These are phyloP conservation scores for Drosophila ananassae DNA, from an alignment of 1,140 invertebrate genomes.

Conservation along the genomic window DNA sequence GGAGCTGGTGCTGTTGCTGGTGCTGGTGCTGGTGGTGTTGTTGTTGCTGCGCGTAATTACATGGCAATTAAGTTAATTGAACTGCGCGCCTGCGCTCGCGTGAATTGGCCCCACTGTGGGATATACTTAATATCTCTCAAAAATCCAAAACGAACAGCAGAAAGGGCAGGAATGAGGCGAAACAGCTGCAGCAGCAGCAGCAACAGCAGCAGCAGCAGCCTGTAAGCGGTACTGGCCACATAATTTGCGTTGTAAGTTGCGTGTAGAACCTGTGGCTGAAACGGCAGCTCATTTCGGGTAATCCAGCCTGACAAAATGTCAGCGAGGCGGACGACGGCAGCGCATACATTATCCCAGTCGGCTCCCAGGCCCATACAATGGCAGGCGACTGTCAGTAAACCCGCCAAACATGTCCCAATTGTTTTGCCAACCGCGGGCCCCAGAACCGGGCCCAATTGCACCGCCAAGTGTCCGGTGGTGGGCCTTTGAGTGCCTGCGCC, in stretches of 20 bases:
- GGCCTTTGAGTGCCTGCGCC: slow-evolving; percentile 21
- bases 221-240: slow-evolving; percentile 1
- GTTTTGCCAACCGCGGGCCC: slow-evolving; percentile 16
- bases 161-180: neutral
- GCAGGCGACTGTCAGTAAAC: neutral
- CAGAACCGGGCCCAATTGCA: slow-evolving; percentile 7
- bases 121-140: slow-evolving; percentile 3
- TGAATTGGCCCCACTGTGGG: slow-evolving; percentile 51
- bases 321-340: slow-evolving; percentile 27
- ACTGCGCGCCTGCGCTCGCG: slow-evolving; percentile 76
- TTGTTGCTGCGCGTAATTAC: slow-evolving; percentile 72
- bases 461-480: slow-evolving; percentile 8
- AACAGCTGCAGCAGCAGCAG: neutral
- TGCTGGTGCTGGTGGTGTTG: slow-evolving; percentile 19
- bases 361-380: neutral
- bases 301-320: slow-evolving; percentile 47
- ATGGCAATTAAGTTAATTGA: slow-evolving; percentile 84
- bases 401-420: slow-evolving; percentile 46
- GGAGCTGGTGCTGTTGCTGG: slow-evolving; percentile 37
- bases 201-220: slow-evolving; percentile 14
- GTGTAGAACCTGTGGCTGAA: slow-evolving; percentile 22
- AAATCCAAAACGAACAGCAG: neutral
- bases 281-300: slow-evolving; percentile 43
- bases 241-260: slow-evolving; percentile 41
- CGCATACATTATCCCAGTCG: slow-evolving; percentile 30